Base-by-base conservation (phyloP, 2,888 invertebrate species). In the Athripsodes cinereus region DNA sequence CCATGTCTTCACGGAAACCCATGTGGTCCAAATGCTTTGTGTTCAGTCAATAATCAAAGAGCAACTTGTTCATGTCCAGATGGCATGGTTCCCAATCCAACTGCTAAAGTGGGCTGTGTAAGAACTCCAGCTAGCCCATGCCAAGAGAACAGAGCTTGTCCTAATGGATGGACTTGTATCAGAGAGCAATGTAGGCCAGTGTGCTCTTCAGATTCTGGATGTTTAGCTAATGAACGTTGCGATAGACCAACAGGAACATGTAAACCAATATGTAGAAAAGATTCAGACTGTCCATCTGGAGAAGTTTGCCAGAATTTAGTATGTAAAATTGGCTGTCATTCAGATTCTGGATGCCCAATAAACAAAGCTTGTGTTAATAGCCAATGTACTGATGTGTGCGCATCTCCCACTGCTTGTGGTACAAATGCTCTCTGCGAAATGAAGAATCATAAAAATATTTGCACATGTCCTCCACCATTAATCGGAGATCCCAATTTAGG, bases 61-160 rank as follows among this genome's bases (percentile, higher is more conserved):
- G 88, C 92, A 3, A 81, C 85, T 35, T 94, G 94, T 68, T 85
- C 88, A 20, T 94, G 94, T 68, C 78, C 85, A 34, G 77, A 81
- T 52, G 88, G 87, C 20, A 84, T 92, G 70, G 90, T 93, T 66
- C 89, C 93, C 11, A 93, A 90, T 71, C 93, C 93, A 52, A 88
- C 91, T 1, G 88, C 94, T 1, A 90, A 91, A 68, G 84, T 94
- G 34, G 95, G 91, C 0, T 95, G 95, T 68, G 86, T 92, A 1
- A 80, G 94, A 66, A 81, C 89, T 11, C 92, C 92, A 0, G 83
- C 90, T 11, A 73, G 83, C 18, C 79, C 82, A n/a, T 94, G 93
- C 68, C 79, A 75, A 34, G 85, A 85, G 66, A 92, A 92, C 66
- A 81, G 88, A 54, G 89, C 90, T 66, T 93, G 93, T 69, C 74